A percentile compares a stretch with the other conserved stretches of the same genome.
phyloP scores from a whole-genome alignment of 2,113 vertebrate species.

The Engystomops pustulosus region DNA sequence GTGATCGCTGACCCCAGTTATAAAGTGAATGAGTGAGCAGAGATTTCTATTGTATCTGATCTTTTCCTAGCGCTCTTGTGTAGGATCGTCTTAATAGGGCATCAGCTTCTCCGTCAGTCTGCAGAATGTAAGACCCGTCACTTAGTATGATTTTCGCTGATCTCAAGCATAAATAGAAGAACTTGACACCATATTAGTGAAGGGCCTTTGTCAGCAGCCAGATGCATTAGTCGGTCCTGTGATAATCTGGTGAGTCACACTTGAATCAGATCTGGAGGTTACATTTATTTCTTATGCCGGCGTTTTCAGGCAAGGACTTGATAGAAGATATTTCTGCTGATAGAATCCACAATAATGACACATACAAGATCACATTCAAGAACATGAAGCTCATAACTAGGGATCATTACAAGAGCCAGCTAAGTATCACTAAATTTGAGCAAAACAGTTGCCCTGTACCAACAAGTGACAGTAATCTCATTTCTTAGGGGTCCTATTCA shows the following conservation, averaged over 20 bases:
- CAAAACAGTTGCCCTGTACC: too few species aligned
- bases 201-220: constrained; percentile 29
- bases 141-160: constrained; percentile 35
- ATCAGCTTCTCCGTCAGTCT: not conserved
- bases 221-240: not conserved
- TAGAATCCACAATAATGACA: not conserved
- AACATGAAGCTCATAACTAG: not conserved
- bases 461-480: too few species aligned
- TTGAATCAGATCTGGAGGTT: constrained; percentile 14
- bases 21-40: too few species aligned
- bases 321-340: not conserved
- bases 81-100: not conserved
- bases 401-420: not conserved
- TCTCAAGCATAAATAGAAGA: constrained; percentile 11
- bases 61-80: not conserved
- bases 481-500: too few species aligned
- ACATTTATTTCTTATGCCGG: not conserved
- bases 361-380: not conserved
- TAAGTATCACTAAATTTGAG: too few species aligned
- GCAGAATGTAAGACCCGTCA: constrained; percentile 11
- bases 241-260: constrained; percentile 30
- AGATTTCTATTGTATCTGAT: not conserved
- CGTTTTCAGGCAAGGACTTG: not conserved
- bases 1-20: too few species aligned
- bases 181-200: constrained; percentile 6